These are phyloP conservation scores for Pardosa pseudoannulata DNA, from an alignment of 2,888 invertebrate genomes.

Conservation along the genomic window DNA sequence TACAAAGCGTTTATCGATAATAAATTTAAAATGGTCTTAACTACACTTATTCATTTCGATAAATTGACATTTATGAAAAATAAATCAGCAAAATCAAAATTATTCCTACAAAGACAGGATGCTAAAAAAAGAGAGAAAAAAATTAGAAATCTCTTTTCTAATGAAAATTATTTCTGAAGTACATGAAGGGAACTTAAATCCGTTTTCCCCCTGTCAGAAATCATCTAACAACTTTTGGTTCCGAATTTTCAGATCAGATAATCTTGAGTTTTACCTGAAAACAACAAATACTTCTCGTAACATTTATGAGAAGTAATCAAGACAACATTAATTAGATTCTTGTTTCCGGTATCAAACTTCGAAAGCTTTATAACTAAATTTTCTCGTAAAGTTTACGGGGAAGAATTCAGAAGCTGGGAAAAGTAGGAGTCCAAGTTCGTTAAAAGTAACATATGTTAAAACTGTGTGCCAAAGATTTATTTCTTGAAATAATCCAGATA, in stretches of 20 bases:
- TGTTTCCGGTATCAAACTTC: not conserved
- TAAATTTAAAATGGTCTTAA: too few species aligned
- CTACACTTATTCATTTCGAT: too few species aligned
- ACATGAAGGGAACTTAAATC: too few species aligned
- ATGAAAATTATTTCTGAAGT: too few species aligned
- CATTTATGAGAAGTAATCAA: slow-evolving; percentile 13
- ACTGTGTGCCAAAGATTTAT: not conserved
- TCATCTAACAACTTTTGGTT: not conserved
- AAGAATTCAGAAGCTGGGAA: not conserved
- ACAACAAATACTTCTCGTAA: not conserved
- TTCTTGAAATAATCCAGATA: not conserved
- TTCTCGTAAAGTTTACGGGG: not conserved
- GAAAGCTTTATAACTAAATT: slow-evolving; percentile 10
- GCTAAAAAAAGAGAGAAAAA: too few species aligned
- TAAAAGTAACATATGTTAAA: not conserved
- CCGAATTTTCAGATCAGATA: not conserved
- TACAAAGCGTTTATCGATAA: too few species aligned
- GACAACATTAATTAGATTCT: slow-evolving; percentile 4
- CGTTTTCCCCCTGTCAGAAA: not conserved
- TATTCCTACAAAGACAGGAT: too few species aligned
- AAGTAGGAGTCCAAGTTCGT: not conserved
- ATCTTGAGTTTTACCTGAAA: not conserved
- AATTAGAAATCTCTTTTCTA: too few species aligned
- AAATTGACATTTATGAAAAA: too few species aligned
- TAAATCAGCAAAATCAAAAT: too few species aligned